Base-by-base conservation (phyloP, 2,113 vertebrate species). In the Chionomys nivalis region DNA sequence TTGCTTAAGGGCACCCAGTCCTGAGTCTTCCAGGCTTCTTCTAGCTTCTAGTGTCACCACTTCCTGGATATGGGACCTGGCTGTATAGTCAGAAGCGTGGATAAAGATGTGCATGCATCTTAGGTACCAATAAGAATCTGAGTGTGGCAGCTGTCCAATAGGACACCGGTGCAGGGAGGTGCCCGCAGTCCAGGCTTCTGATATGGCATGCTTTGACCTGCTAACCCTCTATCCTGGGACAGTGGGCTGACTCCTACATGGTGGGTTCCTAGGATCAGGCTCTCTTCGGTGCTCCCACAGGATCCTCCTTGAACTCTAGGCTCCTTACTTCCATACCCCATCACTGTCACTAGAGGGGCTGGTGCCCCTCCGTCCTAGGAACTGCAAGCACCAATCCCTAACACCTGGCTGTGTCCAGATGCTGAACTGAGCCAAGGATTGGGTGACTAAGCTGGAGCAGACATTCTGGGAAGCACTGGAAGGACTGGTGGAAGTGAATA, bases 191-290 rank as follows among this genome's bases (percentile, higher is more conserved):
- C 42, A 33, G 23, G 26, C 39, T 49, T 49, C 65, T n/a, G 42
- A 16, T 44, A 19, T 61, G 55, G 39, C 36, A 10, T 89, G 81
- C 36, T 75, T 24, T 31, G 31, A 55, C 36, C 16, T 26, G 14
- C 44, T 31, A 14, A 63, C n/a, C 39, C 19, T 78, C 26, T 33
- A 3, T 47, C 33, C 47, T 14, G 19, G 77, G 42, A 42, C 76
- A 19, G 70, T 5, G 2, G 52, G 36, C 55, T 95, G 76, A 75
- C 55, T 52, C 31, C 31, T 16, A 6, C 9, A 1, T 44, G 7
- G 1, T 9, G 1, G 16, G 36, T 6, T 49, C 28, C 44, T 1
- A 0, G 44, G 47, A 33, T 5, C 39, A 21, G 42, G 1, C 13
- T 58, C 76, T 81, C 26, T 44, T 39, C 2, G 24, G 16, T 23